Conservation (phyloP, 64 coral and sea anemone genomes). For the Acropora yongei region DNA sequence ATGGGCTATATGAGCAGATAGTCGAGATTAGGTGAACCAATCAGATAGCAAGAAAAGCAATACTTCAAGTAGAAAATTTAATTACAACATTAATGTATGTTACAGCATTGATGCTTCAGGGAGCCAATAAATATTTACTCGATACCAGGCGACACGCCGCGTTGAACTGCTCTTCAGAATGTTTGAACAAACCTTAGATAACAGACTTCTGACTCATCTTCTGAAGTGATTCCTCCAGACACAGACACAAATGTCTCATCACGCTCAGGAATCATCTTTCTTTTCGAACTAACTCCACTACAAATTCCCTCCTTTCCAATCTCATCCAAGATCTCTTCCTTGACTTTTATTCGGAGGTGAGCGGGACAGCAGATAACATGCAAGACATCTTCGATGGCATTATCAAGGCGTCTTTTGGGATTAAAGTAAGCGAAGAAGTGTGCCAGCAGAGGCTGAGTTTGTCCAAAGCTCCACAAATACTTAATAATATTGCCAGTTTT, state of each 20-base stretch:
- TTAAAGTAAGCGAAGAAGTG: constrained; percentile 35
- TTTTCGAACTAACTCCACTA: neutral
- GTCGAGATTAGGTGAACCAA: too few species aligned
- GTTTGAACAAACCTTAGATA: neutral
- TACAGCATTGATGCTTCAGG: too few species aligned
- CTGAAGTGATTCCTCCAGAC: neutral
- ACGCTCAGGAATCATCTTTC: neutral
- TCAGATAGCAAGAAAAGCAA: too few species aligned
- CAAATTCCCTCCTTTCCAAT: neutral
- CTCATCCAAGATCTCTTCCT: neutral
- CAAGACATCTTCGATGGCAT: constrained; percentile 36
- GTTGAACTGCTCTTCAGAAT: too few species aligned
- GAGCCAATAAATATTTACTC: too few species aligned
- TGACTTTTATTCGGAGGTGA: neutral
- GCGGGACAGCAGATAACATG: constrained; percentile 14
- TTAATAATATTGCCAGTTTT: neutral
- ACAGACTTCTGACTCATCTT: neutral
- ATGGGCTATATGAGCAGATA: too few species aligned
- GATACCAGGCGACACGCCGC: too few species aligned
- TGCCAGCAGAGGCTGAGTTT: neutral
- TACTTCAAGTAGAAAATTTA: too few species aligned
- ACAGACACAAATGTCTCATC: constrained; percentile 14
- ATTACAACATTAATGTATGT: too few species aligned
- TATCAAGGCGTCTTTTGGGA: neutral
- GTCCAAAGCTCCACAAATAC: constrained; percentile 12